Evolutionary conservation across 2,113 vertebrate species (phyloP), one percentile per base, ranked within the genome.

Genomic region (Aspidoscelis tigris): DNA sequence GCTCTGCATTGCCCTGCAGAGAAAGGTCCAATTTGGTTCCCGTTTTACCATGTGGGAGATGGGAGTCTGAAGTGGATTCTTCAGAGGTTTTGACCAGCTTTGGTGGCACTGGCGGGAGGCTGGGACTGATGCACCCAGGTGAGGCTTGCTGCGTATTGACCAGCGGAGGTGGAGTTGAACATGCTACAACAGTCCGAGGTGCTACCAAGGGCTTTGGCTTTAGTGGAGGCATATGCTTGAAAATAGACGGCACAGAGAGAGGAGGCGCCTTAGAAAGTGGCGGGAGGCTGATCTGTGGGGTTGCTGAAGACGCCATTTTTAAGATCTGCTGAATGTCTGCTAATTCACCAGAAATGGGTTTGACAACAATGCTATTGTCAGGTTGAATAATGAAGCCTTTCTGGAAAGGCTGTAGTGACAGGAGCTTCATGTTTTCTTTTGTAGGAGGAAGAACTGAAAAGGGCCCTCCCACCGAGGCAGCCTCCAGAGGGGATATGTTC

Each of bases 251-350:
- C 76, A 95, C 91, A 0, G 96, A 94, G 69, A 95, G 91, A 44
- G 96, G 97, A 0, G 97, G 96, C 79, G 96, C 96, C 95, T 98
- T 98, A 88, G 98, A 96, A 87, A 98, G 96, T 0, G 97, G 94
- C 0, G 98, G 98, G 87, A 99, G 96, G 87, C 96, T 97, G 83
- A 99, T 97, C 14, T 97, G 98, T 55, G 97, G 97, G 4, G 97
- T 97, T 0, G 97, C 97, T 0, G 97, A 96, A 2, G 97, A 92
- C 4, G 99, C 97, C 95, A 99, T 98, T 90, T 98, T 98, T 87
- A 99, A 96, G 91, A 99, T 99, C 95, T 99, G 98, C 92, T 99
- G 98, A 92, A 99, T 98, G 91, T 99, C 98, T 0, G 98, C 98
- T 89, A 99, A 94, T 96, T 98, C 96, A 22, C 92, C 83, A 33